These are phyloP conservation scores for Tragulus kanchil DNA, from an alignment of 2,113 vertebrate species.

Conservation along the genomic window DNA sequence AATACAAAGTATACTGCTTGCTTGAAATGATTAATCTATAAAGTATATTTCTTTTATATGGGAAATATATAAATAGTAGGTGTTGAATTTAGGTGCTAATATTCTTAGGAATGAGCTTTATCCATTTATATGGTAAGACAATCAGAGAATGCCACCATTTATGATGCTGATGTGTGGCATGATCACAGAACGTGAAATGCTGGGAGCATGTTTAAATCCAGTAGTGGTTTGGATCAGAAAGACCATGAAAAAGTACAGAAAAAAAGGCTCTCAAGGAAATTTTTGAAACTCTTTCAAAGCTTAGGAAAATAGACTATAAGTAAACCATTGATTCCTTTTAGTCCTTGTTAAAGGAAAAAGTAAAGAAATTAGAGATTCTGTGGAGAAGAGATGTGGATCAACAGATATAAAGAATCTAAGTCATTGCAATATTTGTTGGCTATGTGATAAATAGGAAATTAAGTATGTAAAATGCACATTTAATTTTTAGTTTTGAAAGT, in stretches of 20 bases:
- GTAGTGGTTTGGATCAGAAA: background rate
- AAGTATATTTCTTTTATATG: background rate
- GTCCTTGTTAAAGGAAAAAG: background rate
- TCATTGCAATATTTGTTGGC: background rate
- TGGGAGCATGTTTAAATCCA: background rate
- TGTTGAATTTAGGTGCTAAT: background rate
- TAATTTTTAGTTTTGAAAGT: background rate
- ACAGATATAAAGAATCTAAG: background rate
- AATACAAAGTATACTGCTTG: background rate
- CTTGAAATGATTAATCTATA: background rate
- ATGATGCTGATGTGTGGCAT: background rate
- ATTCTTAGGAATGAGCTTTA: background rate
- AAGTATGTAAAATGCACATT: background rate
- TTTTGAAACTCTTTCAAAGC: background rate
- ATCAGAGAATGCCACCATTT: background rate
- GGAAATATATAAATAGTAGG: background rate
- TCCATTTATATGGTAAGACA: background rate
- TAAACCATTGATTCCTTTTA: background rate
- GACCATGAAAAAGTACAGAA: background rate
- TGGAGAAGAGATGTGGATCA: background rate
- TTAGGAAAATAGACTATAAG: background rate
- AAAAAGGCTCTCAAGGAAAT: background rate
- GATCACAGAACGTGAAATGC: background rate
- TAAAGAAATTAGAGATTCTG: background rate
- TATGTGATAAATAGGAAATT: background rate